Conservation (phyloP, 2,113 vertebrate species). For the Hyperopisus bebe region DNA sequence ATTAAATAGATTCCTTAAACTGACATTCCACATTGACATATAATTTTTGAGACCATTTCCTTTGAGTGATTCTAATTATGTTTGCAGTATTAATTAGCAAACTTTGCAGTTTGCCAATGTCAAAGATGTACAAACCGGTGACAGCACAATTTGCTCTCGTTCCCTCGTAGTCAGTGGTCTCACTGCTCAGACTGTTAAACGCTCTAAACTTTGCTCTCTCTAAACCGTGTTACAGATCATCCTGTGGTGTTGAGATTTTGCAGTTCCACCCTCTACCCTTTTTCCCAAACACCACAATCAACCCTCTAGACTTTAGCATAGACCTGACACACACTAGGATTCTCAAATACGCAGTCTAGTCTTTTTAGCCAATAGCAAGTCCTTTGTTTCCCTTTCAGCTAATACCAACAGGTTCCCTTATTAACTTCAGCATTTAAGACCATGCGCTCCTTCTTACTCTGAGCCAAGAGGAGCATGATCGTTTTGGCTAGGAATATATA, state of each 20-base stretch:
- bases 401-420: background rate
- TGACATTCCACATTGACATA: slow-evolving; percentile 26
- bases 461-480: background rate
- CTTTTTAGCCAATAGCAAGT: background rate
- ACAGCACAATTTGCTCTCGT: slow-evolving; percentile 39
- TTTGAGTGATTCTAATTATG: slow-evolving; percentile 31
- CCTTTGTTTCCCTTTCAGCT: background rate
- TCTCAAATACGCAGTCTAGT: background rate
- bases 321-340: background rate
- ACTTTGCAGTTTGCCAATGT: background rate
- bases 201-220: background rate
- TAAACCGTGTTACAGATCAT: slow-evolving; percentile 25
- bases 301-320: background rate
- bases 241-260: slow-evolving; percentile 16
- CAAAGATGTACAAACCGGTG: slow-evolving; percentile 40
- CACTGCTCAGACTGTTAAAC: slow-evolving; percentile 20
- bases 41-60: slow-evolving; percentile 40
- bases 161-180: slow-evolving; percentile 35
- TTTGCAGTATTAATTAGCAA: background rate
- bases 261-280: background rate
- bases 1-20: slow-evolving; percentile 5
- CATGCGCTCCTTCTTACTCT: background rate
- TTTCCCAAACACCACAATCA: slow-evolving; percentile 5
- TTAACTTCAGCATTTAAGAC: background rate
- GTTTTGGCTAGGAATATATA: background rate